Evolutionary conservation across 2,113 vertebrate species (phyloP).

Genomic region (Triplophysa rosa): DNA sequence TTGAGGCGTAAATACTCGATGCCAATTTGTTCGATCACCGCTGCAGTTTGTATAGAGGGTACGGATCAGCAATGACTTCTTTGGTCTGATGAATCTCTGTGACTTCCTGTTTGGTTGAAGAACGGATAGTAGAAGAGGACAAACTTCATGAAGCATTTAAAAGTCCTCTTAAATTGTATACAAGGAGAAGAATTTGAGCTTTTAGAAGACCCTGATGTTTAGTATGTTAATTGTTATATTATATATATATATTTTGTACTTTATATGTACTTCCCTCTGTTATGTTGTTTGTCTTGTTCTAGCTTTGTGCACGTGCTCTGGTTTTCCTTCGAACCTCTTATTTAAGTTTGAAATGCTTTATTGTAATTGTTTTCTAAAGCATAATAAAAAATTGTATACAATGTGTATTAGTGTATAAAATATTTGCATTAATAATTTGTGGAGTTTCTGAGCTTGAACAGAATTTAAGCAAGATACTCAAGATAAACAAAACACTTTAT

Average conservation of each 20-base stretch:
- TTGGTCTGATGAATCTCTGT: conserved; percentile 10
- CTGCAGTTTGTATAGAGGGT: conserved; percentile 9
- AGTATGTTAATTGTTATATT: too few species aligned
- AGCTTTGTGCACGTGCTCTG: too few species aligned
- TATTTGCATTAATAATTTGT: background rate
- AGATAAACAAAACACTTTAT: too few species aligned
- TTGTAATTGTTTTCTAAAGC: too few species aligned
- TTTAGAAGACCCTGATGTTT: too few species aligned
- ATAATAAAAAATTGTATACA: background rate
- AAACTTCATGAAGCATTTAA: background rate
- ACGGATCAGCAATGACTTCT: conserved; percentile 41
- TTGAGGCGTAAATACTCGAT: conserved; percentile 58
- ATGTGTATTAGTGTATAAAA: too few species aligned
- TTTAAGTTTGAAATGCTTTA: too few species aligned
- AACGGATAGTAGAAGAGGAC: conserved; percentile 46
- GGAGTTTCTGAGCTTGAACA: background rate
- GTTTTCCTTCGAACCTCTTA: too few species aligned
- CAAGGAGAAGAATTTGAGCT: too few species aligned
- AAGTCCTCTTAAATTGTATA: background rate
- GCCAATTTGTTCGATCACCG: background rate
- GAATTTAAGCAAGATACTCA: background rate
- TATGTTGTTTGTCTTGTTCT: too few species aligned
- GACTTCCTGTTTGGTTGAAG: conserved; percentile 35
- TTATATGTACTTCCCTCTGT: too few species aligned
- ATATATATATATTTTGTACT: too few species aligned